Conservation (phyloP, 2,888 invertebrate species). For the Polymixis flavicincta region DNA sequence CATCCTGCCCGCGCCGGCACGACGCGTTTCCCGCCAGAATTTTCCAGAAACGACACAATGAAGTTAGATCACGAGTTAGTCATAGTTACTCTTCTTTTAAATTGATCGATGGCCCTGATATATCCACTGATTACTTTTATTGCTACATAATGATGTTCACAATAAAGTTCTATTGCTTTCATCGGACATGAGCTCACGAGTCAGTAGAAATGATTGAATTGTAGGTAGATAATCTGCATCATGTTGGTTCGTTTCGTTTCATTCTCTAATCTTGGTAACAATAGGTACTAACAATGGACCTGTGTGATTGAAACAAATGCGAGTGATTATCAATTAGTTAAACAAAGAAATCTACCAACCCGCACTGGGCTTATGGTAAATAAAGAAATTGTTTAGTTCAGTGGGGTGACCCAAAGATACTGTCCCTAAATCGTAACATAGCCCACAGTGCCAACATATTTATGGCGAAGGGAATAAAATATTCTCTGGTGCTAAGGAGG, state of each 20-base stretch:
- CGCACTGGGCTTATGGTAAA: background rate
- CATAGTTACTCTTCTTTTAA: conserved; percentile 43
- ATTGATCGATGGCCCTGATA: conserved; percentile 55
- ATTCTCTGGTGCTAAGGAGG: background rate
- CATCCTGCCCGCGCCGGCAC: conserved; percentile 81
- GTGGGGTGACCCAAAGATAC: background rate
- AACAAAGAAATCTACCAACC: no score
- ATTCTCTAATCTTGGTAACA: background rate
- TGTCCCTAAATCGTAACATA: background rate
- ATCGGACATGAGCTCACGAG: background rate
- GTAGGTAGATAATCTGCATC: background rate
- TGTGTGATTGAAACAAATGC: background rate
- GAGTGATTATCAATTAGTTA: background rate
- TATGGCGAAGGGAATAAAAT: background rate
- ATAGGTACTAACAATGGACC: background rate
- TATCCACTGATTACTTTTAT: conserved; percentile 27
- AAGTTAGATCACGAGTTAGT: conserved; percentile 58
- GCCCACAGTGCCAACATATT: no score
- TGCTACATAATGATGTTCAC: conserved; percentile 24
- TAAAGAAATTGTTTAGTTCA: conserved; percentile 1
- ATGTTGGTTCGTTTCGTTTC: background rate
- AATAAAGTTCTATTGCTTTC: conserved; percentile 36
- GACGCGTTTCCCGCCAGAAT: conserved; percentile 84
- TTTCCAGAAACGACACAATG: conserved; percentile 82
- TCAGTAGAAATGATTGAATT: background rate